phyloP scores from a whole-genome alignment of 2,113 vertebrate species.

The Bufo gargarizans region DNA sequence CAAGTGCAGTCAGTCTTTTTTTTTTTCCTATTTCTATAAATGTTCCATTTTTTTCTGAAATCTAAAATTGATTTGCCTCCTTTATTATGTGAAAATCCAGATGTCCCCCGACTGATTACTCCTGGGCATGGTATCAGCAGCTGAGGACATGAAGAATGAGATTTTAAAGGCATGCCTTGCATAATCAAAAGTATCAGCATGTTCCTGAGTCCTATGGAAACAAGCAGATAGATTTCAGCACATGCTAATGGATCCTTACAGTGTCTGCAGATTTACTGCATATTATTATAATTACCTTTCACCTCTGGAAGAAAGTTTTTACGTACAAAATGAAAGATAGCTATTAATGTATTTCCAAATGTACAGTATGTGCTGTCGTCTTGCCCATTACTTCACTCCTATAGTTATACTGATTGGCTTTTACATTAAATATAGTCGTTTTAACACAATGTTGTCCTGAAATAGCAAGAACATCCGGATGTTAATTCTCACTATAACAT shows the following conservation, averaged over 20 bases:
- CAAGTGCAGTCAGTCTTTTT: constrained; percentile 21
- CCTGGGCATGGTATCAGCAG: constrained; percentile 52
- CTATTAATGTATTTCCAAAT: not conserved
- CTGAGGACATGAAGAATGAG: constrained; percentile 55
- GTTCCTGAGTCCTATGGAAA: constrained; percentile 46
- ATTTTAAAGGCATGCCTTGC: constrained; percentile 41
- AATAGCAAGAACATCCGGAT: not conserved
- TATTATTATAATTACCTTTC: constrained; percentile 37
- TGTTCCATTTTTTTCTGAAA: constrained; percentile 43
- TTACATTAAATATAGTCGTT: not conserved
- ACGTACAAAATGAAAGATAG: not conserved
- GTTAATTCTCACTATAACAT: not conserved
- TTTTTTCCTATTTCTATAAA: not conserved
- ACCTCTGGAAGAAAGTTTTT: constrained; percentile 3
- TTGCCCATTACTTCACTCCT: not conserved
- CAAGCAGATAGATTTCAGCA: constrained; percentile 36
- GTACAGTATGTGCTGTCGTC: not conserved
- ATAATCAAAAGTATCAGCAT: constrained; percentile 43
- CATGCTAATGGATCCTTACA: constrained; percentile 28
- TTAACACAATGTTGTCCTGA: not conserved
- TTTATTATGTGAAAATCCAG: constrained; percentile 55
- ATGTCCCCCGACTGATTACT: constrained; percentile 56
- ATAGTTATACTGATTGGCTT: not conserved
- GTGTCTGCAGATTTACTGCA: constrained; percentile 20
- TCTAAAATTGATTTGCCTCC: constrained; percentile 54